These are phyloP conservation scores for Xanthorhoe spadicearia DNA, from an alignment of 2,888 invertebrate genomes.

Conservation along the genomic window DNA sequence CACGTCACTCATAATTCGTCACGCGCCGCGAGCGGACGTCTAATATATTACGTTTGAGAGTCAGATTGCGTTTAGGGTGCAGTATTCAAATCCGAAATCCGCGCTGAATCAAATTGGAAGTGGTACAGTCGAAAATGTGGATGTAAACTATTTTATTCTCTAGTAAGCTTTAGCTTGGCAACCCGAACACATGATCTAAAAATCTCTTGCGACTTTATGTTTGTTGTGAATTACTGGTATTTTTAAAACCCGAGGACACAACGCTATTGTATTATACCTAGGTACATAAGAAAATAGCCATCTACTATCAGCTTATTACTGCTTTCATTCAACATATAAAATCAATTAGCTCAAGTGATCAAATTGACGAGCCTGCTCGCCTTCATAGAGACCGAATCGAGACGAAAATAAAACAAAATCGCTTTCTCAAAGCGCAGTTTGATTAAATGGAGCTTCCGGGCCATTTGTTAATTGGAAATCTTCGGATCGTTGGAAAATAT, in stretches of 20 bases:
- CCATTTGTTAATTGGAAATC: slow-evolving; percentile 60
- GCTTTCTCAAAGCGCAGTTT: slow-evolving; percentile 45
- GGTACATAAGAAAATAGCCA: not conserved
- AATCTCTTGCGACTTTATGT: not conserved
- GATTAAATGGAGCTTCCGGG: slow-evolving; percentile 51
- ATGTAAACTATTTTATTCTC: not conserved
- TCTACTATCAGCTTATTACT: not conserved
- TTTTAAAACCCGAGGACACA: not conserved
- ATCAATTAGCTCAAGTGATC: slow-evolving; percentile 13
- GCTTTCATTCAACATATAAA: not conserved
- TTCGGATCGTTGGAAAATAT: slow-evolving; percentile 35
- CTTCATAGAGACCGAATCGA: slow-evolving; percentile 38
- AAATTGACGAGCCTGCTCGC: slow-evolving; percentile 6
- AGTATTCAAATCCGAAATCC: slow-evolving; percentile 52
- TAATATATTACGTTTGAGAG: slow-evolving; percentile 59
- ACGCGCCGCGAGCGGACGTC: slow-evolving; percentile 66
- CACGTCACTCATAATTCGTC: slow-evolving; percentile 77
- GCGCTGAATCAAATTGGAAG: slow-evolving; percentile 35
- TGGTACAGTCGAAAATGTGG: not conserved
- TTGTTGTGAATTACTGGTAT: not conserved
- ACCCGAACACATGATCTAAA: not conserved
- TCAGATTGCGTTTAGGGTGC: slow-evolving; percentile 64
- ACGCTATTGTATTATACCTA: not conserved
- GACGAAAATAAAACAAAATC: slow-evolving; percentile 49
- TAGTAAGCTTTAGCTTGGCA: not conserved